Percentiles rank a stretch among this genome's conserved stretches.
These are phyloP conservation scores for Eupithecia exiguata DNA, from an alignment of 2,888 invertebrate species.

Conservation along the genomic window DNA sequence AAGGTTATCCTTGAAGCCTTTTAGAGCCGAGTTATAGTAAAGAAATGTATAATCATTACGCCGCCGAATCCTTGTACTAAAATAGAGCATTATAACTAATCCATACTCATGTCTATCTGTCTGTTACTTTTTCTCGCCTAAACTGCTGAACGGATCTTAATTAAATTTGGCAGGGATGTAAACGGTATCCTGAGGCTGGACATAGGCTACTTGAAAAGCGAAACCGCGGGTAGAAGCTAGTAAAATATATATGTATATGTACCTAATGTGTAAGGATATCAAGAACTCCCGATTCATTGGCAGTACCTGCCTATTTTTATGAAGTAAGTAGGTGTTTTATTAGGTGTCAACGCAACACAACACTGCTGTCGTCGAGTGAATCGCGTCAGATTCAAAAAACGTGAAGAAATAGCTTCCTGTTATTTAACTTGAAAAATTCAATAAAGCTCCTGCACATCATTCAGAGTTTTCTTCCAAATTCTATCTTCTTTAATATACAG, in stretches of 20 bases:
- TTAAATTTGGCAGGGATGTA: too few relatives aligned
- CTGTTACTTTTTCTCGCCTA: neutral
- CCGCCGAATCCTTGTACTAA: too few relatives aligned
- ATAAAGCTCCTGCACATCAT: constrained; percentile 9
- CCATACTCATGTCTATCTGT: neutral
- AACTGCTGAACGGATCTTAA: too few relatives aligned
- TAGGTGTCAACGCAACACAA: neutral
- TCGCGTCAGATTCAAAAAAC: neutral
- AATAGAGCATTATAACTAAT: neutral
- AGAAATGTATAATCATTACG: too few relatives aligned
- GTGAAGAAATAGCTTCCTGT: neutral
- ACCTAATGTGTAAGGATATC: neutral
- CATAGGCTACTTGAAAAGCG: neutral
- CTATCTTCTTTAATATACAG: neutral
- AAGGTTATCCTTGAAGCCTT: too few relatives aligned
- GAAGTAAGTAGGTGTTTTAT: neutral
- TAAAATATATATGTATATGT: neutral
- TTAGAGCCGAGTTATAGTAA: too few relatives aligned
- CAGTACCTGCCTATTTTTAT: neutral
- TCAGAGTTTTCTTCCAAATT: neutral
- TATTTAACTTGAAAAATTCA: neutral
- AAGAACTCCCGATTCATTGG: neutral
- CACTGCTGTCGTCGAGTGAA: neutral
- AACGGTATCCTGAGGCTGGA: too few relatives aligned
- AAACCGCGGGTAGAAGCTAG: neutral